A percentile compares a stretch with the other conserved stretches of the same genome.
These are phyloP conservation scores for Mormoops blainvillei DNA, from an alignment of 2,113 vertebrate species.

Conservation along the genomic window DNA sequence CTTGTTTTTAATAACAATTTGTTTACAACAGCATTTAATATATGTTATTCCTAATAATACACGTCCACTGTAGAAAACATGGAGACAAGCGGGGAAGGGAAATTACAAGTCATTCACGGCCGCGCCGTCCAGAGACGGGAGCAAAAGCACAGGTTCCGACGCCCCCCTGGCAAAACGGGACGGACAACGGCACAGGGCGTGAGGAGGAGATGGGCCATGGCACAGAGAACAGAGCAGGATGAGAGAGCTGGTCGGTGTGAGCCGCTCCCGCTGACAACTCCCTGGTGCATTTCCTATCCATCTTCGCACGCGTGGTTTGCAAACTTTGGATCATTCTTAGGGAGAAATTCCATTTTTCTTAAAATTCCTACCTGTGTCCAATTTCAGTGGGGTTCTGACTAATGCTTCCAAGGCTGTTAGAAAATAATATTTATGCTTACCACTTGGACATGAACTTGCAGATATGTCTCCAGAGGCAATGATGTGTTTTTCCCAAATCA, in stretches of 20 bases:
- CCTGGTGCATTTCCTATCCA: background rate
- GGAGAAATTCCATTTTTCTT: background rate
- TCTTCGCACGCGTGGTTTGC: background rate
- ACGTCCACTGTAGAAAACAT: background rate
- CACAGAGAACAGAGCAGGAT: rapidly evolving
- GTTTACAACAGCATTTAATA: background rate
- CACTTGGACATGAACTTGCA: background rate
- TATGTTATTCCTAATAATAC: background rate
- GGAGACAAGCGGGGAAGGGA: background rate
- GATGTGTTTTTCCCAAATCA: background rate
- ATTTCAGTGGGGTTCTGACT: background rate
- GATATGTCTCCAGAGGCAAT: background rate
- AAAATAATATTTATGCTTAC: background rate
- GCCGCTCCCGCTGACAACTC: no score
- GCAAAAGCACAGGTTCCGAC: rapidly evolving
- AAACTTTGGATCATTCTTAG: background rate
- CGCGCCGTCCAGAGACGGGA: background rate
- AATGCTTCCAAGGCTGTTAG: background rate
- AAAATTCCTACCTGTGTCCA: background rate
- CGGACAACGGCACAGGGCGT: rapidly evolving
- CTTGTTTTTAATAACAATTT: background rate
- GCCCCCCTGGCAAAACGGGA: background rate
- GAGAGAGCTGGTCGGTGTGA: rapidly evolving
- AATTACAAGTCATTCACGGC: background rate
- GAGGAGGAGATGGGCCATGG: background rate